Evolutionary conservation across 2,797 vertebrate genomes (phyloP).

Genomic region (Mormyrus hasselquistii): DNA sequence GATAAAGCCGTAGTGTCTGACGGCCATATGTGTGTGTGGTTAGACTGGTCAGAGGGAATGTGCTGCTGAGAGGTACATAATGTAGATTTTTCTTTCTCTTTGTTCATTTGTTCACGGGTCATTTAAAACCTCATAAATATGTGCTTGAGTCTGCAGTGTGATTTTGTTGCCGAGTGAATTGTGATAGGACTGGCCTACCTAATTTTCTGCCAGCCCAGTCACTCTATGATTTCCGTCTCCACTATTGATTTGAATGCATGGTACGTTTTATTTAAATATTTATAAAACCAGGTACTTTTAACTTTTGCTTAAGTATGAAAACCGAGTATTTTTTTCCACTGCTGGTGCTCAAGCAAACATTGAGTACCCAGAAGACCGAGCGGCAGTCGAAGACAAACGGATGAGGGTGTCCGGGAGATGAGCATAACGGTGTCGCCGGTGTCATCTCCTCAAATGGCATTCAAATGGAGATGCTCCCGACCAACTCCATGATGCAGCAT

Average conservation of each 20-base stretch:
- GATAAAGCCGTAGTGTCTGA: not conserved
- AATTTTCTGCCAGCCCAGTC: not conserved
- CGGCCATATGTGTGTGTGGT: not conserved
- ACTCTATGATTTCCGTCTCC: not conserved
- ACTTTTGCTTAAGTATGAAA: not conserved
- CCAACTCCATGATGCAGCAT: constrained; percentile 35
- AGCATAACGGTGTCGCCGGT: constrained; percentile 51
- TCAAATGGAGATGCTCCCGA: constrained; percentile 32
- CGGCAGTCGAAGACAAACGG: not conserved
- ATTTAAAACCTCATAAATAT: not conserved
- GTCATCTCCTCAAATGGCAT: not conserved
- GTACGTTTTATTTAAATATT: not conserved
- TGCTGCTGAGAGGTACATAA: not conserved
- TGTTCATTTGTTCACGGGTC: not conserved
- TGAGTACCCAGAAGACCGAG: not conserved
- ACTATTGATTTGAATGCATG: not conserved
- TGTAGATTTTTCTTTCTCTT: not conserved
- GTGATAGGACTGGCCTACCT: not conserved
- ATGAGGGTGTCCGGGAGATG: constrained; percentile 41
- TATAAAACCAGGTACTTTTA: not conserved
- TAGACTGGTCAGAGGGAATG: not conserved
- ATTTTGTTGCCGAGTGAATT: not conserved
- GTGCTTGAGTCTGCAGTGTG: not conserved
- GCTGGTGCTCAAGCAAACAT: not conserved
- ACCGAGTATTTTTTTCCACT: not conserved